Percentiles rank a stretch among this genome's conserved stretches.
Evolutionary conservation across 2,113 vertebrate genomes (phyloP).

Genomic region (Nycticebus coucang): DNA sequence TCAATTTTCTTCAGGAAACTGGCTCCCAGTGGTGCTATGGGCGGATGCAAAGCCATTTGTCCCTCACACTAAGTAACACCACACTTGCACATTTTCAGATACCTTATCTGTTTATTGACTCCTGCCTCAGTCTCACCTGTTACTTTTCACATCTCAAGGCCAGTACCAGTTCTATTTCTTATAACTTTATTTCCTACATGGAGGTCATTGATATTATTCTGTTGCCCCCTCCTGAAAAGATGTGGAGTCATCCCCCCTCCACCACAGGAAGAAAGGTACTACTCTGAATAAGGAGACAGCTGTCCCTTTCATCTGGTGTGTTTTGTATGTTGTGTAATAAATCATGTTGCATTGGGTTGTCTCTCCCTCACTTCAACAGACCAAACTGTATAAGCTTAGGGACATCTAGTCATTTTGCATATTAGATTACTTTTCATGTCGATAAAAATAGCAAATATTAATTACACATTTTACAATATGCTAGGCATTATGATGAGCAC

Average conservation of each 20-base stretch:
- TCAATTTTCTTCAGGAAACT: neutral
- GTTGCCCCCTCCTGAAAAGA: conserved; percentile 6
- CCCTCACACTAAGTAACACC: neutral
- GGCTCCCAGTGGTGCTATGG: neutral
- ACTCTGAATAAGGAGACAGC: conserved; percentile 1
- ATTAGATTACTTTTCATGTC: neutral
- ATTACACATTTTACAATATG: neutral
- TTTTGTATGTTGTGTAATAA: neutral
- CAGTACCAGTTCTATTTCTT: neutral
- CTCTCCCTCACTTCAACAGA: neutral
- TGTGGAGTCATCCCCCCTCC: too few relatives aligned
- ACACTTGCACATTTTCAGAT: neutral
- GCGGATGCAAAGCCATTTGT: neutral
- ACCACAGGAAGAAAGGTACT: neutral
- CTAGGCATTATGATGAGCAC: neutral
- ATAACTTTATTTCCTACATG: neutral
- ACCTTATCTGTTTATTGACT: neutral
- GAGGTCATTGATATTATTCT: neutral
- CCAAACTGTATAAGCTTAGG: neutral
- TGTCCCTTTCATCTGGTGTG: neutral
- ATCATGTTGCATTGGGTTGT: neutral
- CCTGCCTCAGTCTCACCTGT: neutral
- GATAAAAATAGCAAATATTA: conserved; percentile 3
- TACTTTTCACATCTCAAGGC: neutral
- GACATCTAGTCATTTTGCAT: neutral